A percentile compares a stretch with the other conserved stretches of the same genome.
These are phyloP conservation scores for Drosophila suzukii DNA, from an alignment of 1,140 invertebrate genomes.

Conservation along the genomic window DNA sequence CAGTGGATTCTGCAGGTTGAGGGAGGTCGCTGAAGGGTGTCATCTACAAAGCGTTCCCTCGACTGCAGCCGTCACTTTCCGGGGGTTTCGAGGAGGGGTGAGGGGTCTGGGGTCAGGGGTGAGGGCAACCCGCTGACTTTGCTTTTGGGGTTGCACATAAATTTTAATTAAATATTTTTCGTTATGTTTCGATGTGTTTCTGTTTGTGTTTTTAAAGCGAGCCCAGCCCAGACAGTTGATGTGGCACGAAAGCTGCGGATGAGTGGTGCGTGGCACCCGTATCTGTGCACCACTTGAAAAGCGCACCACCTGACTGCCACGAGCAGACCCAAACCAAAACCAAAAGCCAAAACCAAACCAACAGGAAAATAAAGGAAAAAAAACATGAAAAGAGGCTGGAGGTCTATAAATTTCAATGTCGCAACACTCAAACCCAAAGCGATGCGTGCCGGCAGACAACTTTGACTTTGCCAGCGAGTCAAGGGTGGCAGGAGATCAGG, in stretches of 20 bases:
- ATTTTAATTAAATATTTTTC: slow-evolving; percentile 83
- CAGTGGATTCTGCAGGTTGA: slow-evolving; percentile 16
- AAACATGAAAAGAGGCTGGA: background rate
- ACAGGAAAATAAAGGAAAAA: background rate
- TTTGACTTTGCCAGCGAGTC: slow-evolving; percentile 33
- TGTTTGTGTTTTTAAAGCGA: slow-evolving; percentile 16
- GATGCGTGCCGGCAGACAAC: slow-evolving; percentile 23
- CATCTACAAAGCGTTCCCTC: slow-evolving; percentile 40
- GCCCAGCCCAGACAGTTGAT: slow-evolving; percentile 37
- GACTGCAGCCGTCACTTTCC: slow-evolving; percentile 28
- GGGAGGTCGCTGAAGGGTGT: slow-evolving; percentile 54
- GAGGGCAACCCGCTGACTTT: slow-evolving; percentile 31
- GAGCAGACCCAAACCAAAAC: background rate
- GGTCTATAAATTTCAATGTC: slow-evolving; percentile 77
- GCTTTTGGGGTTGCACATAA: slow-evolving; percentile 70
- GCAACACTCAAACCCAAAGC: slow-evolving; percentile 46
- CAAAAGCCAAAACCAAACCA: background rate
- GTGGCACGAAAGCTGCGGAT: slow-evolving; percentile 37
- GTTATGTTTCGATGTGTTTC: slow-evolving; percentile 34
- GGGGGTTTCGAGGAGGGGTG: background rate
- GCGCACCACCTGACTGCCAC: slow-evolving; percentile 40
- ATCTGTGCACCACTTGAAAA: slow-evolving; percentile 48
- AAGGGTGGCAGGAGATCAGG: slow-evolving; percentile 45
- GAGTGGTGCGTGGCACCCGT: slow-evolving; percentile 31
- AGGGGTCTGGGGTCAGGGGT: background rate